Percentiles rank a stretch among this genome's conserved stretches.
phyloP scores from a whole-genome alignment of 2,888 invertebrate genomes.

The Syritta pipiens region DNA sequence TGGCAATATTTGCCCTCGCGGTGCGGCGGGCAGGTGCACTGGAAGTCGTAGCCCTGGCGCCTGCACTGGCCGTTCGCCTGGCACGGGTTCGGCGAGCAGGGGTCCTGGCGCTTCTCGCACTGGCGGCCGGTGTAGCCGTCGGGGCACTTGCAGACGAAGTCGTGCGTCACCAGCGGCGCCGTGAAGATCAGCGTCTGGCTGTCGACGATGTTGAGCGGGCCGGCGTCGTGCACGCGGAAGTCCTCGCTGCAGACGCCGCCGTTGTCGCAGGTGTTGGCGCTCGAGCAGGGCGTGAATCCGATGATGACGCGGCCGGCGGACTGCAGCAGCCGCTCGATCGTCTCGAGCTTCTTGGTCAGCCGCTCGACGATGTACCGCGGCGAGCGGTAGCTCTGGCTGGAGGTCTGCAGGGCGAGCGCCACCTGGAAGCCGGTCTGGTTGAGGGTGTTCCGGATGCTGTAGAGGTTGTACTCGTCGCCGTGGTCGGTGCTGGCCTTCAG shows the following conservation, averaged over 20 bases:
- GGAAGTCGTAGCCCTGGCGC: constrained; percentile 90
- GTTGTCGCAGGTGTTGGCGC: constrained; percentile 86
- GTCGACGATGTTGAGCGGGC: constrained; percentile 84
- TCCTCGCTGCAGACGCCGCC: constrained; percentile 88
- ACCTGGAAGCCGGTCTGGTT: constrained; percentile 83
- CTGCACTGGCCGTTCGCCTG: constrained; percentile 90
- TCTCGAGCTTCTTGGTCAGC: constrained; percentile 83
- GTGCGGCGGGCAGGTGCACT: constrained; percentile 88
- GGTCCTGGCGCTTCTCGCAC: constrained; percentile 93
- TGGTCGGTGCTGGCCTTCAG: constrained; percentile 84
- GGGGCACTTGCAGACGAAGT: constrained; percentile 89
- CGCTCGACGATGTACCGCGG: constrained; percentile 84
- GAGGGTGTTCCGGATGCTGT: constrained; percentile 84
- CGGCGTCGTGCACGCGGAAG: constrained; percentile 83
- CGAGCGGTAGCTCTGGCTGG: constrained; percentile 82
- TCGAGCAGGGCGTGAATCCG: constrained; percentile 89
- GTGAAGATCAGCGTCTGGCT: constrained; percentile 90
- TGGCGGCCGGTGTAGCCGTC: constrained; percentile 90
- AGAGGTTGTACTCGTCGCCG: constrained; percentile 85
- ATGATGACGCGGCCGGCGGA: constrained; percentile 81
- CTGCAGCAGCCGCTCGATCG: constrained; percentile 84
- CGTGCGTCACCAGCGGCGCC: constrained; percentile 88
- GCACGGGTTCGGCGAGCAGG: constrained; percentile 94
- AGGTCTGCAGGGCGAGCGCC: constrained; percentile 84
- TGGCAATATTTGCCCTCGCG: constrained; percentile 92